Base-by-base conservation (phyloP, 2,888 invertebrate species). In the Cryptus armator region DNA sequence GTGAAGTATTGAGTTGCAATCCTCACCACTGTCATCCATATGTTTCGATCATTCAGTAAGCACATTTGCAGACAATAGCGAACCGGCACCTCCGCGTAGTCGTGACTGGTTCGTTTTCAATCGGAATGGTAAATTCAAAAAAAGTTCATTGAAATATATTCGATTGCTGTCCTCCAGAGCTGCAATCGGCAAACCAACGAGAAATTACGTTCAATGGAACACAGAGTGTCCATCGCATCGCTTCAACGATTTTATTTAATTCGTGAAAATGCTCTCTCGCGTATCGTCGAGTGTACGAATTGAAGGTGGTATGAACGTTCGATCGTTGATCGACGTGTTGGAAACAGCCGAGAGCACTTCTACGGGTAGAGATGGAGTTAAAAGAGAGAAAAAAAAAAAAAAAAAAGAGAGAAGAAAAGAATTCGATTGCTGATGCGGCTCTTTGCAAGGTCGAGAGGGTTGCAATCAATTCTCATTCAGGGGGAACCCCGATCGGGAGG, bases 401-500 rank as follows among this genome's bases (percentile, higher is more conserved):
- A 29, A 43, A 74, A 75, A 71, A 82, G 76, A 78, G 70, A 46
- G 51, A 32, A 75, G 74, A 74, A 83, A 51, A 70, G 76, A 82
- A 74, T 85, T 80, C 43, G 67, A 80, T 80, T 83, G 80, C 71
- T 62, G 77, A 77, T 81, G 68, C 64, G 24, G 53, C 74, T 71
- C 51, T 64, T 68, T 66, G 81, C 62, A 75, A 75, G 75, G 59
- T 74, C 67, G 70, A 48, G 68, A 66, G 44, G 29, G 43, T 29
- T 75, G 85, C 82, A 85, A 85, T 83, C 80, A 83, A 86, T 83
- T 78, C 80, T 80, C 83, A 86, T 86, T 86, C 77, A 81, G 62
- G 9, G 48, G 12, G 72, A 74, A 74, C 64, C 62, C 62, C 72
- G 59, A 70, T 68, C 56, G 59, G 70, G 51, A 70, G 48, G 24